Conservation (phyloP, 2,113 vertebrate genomes). For the Benitochromis conjunctus region DNA sequence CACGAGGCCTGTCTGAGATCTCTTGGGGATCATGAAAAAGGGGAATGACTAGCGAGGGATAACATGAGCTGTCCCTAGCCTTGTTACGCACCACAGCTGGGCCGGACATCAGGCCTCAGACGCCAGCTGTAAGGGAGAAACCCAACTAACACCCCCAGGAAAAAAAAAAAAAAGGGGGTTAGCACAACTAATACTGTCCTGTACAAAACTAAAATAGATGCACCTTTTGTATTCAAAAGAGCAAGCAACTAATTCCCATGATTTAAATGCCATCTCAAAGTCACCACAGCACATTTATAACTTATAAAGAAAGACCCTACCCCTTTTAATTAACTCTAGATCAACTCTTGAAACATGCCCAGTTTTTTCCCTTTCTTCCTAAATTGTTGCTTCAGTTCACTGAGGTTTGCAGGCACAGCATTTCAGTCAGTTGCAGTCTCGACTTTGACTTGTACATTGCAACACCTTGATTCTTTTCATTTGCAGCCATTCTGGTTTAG, state of each 20-base stretch:
- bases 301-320: not conserved
- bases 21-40: slow-evolving; percentile 1
- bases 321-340: not conserved
- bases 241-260: not conserved
- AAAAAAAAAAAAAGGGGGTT: not conserved
- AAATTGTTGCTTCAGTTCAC: not conserved
- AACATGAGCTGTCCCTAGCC: slow-evolving; percentile 9
- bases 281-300: not conserved
- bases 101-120: slow-evolving; percentile 15
- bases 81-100: slow-evolving; percentile 27
- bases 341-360: not conserved
- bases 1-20: slow-evolving; percentile 16
- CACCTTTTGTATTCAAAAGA: not conserved
- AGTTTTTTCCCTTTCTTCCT: not conserved
- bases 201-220: not conserved
- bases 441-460: not conserved
- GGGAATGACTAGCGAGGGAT: not conserved
- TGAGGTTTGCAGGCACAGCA: not conserved
- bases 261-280: not conserved
- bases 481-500: not conserved
- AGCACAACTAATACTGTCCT: not conserved
- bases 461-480: not conserved
- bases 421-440: not conserved
- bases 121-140: slow-evolving; percentile 14
- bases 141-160: not conserved